Evolutionary conservation across 2,888 invertebrate genomes (phyloP), one percentile per base, ranked within the genome.

Genomic region (Limnephilus auricula): DNA sequence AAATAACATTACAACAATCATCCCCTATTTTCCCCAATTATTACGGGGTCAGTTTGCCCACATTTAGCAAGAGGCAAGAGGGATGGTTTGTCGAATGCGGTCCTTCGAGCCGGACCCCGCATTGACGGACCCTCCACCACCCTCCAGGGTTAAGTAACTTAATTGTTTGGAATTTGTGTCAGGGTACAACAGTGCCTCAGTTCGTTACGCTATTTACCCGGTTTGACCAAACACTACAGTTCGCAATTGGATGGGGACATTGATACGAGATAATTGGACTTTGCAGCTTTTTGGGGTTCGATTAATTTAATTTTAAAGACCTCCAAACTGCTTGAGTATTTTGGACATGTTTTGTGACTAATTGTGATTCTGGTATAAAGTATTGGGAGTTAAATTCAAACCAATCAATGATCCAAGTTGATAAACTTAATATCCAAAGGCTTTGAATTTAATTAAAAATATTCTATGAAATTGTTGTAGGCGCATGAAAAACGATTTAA

Each of bases 131-230:
- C 15, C 50, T 31, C 65, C 65, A 32, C 86, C 15, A 50, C 86
- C 86, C 86, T 32, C 31, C 82, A 88, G 92, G 92, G 92, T 91
- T 91, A 90, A 91, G 86, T 91, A 89, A 85, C 91, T 92, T 92
- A 92, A 92, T 92, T 92, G 92, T 92, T 92, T 86, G 92, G 92
- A 92, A 92, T 92, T 87, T 90, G 86, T 80, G 89, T 85, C 90
- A 83, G 92, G 91, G 88, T 90, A 32, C 89, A 65, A 82, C 85
- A 83, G 92, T 90, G 89, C 91, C 89, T 90, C 88, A 89, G 92
- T 90, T 92, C 92, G 92, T 92, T 92, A 92, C 89, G 92, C 90
- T 92, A 90, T 92, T 92, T 92, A 91, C 92, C 89, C 13, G 89
- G 50, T 31, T 90, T 92, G 92, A 90, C 92, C 90, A 78, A 86